Evolutionary conservation across 2,888 invertebrate genomes (phyloP).

Genomic region (Theodoxus fluviatilis): DNA sequence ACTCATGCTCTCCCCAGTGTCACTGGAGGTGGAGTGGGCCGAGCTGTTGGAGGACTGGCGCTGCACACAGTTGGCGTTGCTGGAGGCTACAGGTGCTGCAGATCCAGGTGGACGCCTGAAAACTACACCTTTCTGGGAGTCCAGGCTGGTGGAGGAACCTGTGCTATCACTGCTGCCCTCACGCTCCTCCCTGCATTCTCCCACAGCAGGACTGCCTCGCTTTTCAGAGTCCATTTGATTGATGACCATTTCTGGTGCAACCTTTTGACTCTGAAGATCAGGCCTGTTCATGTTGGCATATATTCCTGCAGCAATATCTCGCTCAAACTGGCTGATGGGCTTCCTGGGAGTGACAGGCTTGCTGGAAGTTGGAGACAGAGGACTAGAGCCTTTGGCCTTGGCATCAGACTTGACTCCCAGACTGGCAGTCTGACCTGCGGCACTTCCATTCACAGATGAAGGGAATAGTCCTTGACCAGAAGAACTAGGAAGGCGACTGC

Average conservation of each 20-base stretch:
- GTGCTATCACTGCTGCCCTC: slow-evolving; percentile 45
- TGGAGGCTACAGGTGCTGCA: no score
- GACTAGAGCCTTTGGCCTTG: no score
- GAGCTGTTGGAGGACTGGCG: no score
- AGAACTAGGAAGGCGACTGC: slow-evolving; percentile 43
- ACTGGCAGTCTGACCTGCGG: no score
- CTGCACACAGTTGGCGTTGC: no score
- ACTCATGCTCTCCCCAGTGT: no score
- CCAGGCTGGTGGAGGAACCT: slow-evolving; percentile 44
- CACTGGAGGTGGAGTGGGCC: no score
- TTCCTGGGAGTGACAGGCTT: slow-evolving; percentile 37
- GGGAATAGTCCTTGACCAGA: no score
- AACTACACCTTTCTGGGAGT: slow-evolving; percentile 45
- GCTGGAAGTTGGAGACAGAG: no score
- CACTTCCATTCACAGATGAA: no score
- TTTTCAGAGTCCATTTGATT: slow-evolving; percentile 21
- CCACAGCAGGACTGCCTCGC: not conserved
- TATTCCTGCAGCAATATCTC: slow-evolving; percentile 46
- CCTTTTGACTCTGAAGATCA: slow-evolving; percentile 42
- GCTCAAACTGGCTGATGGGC: slow-evolving; percentile 42
- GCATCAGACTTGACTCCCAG: no score
- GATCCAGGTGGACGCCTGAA: no score
- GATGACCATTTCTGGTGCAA: slow-evolving; percentile 30
- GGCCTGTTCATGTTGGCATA: slow-evolving; percentile 47
- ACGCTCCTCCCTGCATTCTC: slow-evolving; percentile 34